Evolutionary conservation across 2,113 vertebrate genomes (phyloP), one percentile per base, ranked within the genome.

Genomic region (Numenius arquata): DNA sequence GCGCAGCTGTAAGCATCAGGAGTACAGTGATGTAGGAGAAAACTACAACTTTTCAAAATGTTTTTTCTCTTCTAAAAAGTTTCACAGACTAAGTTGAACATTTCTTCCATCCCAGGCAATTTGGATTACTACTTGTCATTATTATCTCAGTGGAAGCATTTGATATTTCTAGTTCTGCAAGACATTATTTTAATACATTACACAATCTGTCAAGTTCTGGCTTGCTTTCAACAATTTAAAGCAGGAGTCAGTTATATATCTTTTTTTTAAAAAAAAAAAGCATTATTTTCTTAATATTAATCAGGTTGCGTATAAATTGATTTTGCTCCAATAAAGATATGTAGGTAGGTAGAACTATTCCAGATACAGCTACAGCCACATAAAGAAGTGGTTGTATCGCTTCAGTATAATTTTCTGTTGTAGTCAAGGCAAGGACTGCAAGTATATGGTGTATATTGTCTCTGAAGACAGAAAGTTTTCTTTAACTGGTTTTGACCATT

Each of bases 221-320:
- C 32, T 34, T 88, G 15, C 18, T 15, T 70, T 48, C 16, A 12
- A 16, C 41, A 43, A 7, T 45, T 91, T 41, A 58, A 12, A 78
- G 21, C 12, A 32, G 2, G 5, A 8, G 1, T 48, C 56, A 74
- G 21, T 59, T 84, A 25, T 0, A 0, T 25, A 10, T 34, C 9
- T 63, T 32, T 45, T 38, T 40, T 29, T 5, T 8, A 30, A 59
- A 67, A 55, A 47, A 43, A 43, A 12, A 41, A 19, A 6, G 7
- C 7, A 40, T 0, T 68, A 16, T 84, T 68, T 63, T 68, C 8
- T 36, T 38, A 55, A 3, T 61, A 32, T 40, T 87, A 52, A 5
- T 77, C 14, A 20, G 48, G 11, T 2, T 48, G 16, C 18, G 1
- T 34, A 30, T 66, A 16, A 45, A 52, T 43, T 55, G 19, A n/a